phyloP scores from a whole-genome alignment of 2,797 vertebrate species.

The Onychomys leucogaster region DNA sequence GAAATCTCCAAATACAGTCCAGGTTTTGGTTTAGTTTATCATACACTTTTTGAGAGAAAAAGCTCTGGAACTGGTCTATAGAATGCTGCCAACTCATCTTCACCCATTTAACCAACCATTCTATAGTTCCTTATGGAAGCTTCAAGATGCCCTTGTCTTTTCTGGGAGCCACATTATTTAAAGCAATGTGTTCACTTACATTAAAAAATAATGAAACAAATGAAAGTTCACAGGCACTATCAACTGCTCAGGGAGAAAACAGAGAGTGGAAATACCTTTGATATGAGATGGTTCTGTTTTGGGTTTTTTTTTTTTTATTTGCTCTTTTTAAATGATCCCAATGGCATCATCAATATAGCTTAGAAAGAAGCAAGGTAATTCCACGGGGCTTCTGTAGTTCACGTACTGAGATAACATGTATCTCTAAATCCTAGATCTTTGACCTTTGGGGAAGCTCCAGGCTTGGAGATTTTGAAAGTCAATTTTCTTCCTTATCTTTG shows the following conservation, averaged over 20 bases:
- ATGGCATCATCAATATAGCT: neutral
- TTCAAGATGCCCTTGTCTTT: neutral
- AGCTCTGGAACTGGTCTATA: neutral
- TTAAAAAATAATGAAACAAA: neutral
- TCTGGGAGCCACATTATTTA: neutral
- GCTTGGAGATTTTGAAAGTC: neutral
- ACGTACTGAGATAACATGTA: neutral
- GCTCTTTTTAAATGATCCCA: neutral
- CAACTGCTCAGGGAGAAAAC: neutral
- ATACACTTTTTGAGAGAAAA: neutral
- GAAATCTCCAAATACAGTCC: too few relatives aligned
- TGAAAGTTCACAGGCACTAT: neutral
- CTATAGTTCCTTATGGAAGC: neutral
- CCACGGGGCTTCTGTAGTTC: neutral
- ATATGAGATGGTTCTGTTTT: neutral
- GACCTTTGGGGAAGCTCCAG: neutral
- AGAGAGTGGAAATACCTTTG: neutral
- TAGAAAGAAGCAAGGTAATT: neutral
- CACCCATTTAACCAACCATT: neutral
- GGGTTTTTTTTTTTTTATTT: neutral
- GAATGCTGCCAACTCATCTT: neutral
- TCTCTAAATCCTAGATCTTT: neutral
- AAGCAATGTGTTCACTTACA: neutral
- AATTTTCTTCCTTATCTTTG: neutral
- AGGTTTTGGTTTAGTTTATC: neutral